Base-by-base conservation (phyloP, 1,140 invertebrate species). In the Mya arenaria region DNA sequence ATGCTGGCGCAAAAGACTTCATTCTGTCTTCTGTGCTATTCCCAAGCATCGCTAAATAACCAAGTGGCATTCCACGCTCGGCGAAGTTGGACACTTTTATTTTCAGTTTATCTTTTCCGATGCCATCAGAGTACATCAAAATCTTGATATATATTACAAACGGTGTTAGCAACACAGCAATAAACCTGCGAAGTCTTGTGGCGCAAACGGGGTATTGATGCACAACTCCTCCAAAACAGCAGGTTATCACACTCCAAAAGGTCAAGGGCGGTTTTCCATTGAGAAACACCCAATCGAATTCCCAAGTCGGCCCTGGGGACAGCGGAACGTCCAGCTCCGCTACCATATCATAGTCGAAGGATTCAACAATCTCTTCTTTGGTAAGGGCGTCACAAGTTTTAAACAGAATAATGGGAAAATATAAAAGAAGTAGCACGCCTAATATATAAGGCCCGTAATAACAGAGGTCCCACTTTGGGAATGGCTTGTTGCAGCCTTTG, bases 321-420 rank as follows among this genome's bases (percentile, higher is more conserved):
- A 56, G 41, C 17, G 32, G 41, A 4, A 52, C 66, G 17, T 17
- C n/a, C 6, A 17, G 48, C 10, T 41, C 15, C 19, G n/a, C 32
- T 2, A 15, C 8, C 13, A 34, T 8, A 0, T 60, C n/a, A 6
- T 17, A 4, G 56, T 69, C 37, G 23, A 63, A n/a, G 19, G n/a
- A 25, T 4, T 30, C 19, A 17, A 36, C 13, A 17, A 36, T 28
- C 34, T 79, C 63, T 25, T 52, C 65, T 58, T 69, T 69, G n/a
- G 41, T 52, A 23, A 78, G 3, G 32, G 60, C 34, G 13, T 39
- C n/a, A 15, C 23, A 30, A 17, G 68, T 17, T 36, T 68, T 10
- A n/a, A 78, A 39, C 4, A 78, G 32, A 0, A 78, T 10, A 36
- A 78, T 78, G 15, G 75, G 75, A 36, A 52, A 78, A 25, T 66